Evolutionary conservation across 2,113 vertebrate genomes (phyloP).

Genomic region (Rhombomys opimus): DNA sequence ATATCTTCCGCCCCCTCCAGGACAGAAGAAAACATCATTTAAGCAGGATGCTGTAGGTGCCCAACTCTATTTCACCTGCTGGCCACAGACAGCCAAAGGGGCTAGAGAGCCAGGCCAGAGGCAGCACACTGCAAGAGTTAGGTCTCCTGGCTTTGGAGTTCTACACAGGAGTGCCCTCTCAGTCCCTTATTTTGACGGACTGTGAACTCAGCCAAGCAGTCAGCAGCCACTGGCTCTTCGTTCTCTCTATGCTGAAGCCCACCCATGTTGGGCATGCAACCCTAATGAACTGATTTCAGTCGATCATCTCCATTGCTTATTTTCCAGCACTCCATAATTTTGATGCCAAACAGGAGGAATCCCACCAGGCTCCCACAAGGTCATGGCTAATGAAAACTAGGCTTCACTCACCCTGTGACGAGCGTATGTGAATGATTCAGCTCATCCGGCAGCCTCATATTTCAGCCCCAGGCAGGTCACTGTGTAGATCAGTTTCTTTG

Average conservation of each 20-base stretch:
- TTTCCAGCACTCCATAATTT: conserved; percentile 36
- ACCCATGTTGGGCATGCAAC: background rate
- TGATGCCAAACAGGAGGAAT: background rate
- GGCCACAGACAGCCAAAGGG: background rate
- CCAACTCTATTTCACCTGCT: background rate
- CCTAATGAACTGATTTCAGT: conserved; percentile 24
- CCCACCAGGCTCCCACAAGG: background rate
- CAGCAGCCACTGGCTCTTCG: background rate
- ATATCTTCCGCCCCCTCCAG: background rate
- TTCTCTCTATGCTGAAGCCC: background rate
- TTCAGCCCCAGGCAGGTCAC: conserved; percentile 64
- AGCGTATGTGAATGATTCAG: background rate
- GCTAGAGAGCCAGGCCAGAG: background rate
- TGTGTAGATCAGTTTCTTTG: conserved; percentile 67
- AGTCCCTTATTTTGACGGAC: background rate
- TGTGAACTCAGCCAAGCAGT: background rate
- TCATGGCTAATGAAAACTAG: background rate
- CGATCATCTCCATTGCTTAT: background rate
- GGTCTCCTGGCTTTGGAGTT: background rate
- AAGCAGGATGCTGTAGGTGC: background rate
- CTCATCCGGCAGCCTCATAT: conserved; percentile 38
- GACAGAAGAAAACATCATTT: background rate
- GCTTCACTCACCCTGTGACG: background rate
- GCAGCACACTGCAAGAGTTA: too few relatives aligned
- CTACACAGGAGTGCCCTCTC: background rate